A percentile compares a stretch with the other conserved stretches of the same genome.
phyloP scores from a whole-genome alignment of 2,113 vertebrate genomes.

The Ibidorhyncha struthersii region DNA sequence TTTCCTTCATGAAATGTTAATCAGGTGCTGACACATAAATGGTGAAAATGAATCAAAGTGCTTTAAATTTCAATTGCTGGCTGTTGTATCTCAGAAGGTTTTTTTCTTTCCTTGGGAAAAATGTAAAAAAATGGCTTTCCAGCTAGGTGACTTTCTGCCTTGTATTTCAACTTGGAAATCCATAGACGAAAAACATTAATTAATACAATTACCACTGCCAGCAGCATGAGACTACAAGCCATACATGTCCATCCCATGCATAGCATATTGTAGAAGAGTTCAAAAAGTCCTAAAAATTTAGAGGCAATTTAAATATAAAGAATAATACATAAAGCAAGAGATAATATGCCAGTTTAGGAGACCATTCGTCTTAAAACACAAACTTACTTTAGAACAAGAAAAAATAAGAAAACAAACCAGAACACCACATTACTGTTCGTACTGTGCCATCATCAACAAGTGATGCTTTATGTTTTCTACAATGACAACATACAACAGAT shows the following conservation, averaged over 20 bases:
- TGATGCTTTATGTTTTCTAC: constrained; percentile 15
- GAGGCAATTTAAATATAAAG: not conserved
- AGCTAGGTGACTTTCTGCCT: not conserved
- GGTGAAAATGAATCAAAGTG: not conserved
- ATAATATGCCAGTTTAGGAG: not conserved
- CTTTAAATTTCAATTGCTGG: not conserved
- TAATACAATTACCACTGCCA: not conserved
- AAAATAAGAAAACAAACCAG: not conserved
- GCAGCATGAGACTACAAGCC: not conserved
- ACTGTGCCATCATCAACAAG: not conserved
- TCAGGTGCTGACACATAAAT: not conserved
- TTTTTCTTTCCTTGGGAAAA: not conserved
- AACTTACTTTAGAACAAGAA: not conserved
- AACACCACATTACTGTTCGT: not conserved
- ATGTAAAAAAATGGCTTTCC: not conserved
- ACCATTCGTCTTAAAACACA: not conserved
- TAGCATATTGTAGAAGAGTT: not conserved
- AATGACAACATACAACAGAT: constrained; percentile 33
- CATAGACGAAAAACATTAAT: not conserved
- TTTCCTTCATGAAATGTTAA: not conserved
- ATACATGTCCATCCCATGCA: not conserved
- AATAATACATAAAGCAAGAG: not conserved
- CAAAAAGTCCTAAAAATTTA: not conserved
- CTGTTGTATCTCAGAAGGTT: not conserved
- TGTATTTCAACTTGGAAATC: not conserved